Base-by-base conservation (phyloP, 2,797 vertebrate species). In the Philypnodon macrostomus region DNA sequence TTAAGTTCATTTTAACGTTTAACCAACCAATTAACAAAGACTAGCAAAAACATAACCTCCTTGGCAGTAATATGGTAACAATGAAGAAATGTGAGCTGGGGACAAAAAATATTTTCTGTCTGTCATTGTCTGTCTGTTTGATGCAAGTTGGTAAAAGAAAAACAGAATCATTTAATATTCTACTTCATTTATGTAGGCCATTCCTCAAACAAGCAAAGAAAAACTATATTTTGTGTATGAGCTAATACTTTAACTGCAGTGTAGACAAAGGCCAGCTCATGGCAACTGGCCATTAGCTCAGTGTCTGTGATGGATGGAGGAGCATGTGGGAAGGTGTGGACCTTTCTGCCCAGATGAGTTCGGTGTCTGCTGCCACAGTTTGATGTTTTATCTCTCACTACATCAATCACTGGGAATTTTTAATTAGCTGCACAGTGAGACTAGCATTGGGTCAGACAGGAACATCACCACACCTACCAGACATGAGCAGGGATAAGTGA, bases 271-370 rank as follows among this genome's bases (percentile, higher is more conserved):
- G 39, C 27, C 47, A 47, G 34, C 53, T 52, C 44, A 36, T 56
- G 58, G 70, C 68, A 72, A 46, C 47, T 39, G 53, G 47, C 47
- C 56, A 59, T 63, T 53, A 19, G 13, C 36, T 32, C 32, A 11
- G 50, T 34, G 37, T 70, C 54, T 64, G 70, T 77, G 75, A 80
- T 53, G 11, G 67, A 77, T 62, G 59, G 58, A 55, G 48, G 33
- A 74, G 54, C 47, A 63, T 73, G 69, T 75, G 70, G 73, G 77
- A 82, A 73, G 34, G 60, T 42, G 47, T 66, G 79, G 67, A 76
- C 79, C 77, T 80, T 80, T 77, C 48, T 32, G 53, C 36, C 51
- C 48, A 33, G 56, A 54, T 9, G 7, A 44, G 54, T 48, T 65
- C 53, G 10, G 46, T 4, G 19, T 60, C 64, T 53, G 37, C 29